Conservation (phyloP, 1,140 invertebrate species). For the Drosophila persimilis region DNA sequence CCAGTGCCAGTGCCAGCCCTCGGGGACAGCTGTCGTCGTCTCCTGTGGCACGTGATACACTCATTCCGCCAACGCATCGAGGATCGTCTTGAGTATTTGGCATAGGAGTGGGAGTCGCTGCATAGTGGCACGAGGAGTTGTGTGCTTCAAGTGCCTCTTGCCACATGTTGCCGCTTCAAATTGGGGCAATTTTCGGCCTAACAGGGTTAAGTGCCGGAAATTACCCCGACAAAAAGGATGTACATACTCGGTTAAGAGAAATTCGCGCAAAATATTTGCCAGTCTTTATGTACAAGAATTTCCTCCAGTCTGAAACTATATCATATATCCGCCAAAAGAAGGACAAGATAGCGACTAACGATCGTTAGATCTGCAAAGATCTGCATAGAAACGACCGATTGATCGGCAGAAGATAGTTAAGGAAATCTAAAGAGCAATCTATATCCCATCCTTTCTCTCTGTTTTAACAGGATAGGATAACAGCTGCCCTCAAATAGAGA, state of each 20-base stretch:
- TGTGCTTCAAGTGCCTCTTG: constrained; percentile 37
- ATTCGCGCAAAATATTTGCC: constrained; percentile 3
- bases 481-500: too few relatives aligned
- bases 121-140: constrained; percentile 1
- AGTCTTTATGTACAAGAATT: not conserved
- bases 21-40: constrained; percentile 65
- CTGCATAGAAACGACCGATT: not conserved
- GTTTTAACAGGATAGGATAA: too few relatives aligned
- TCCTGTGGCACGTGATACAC: constrained; percentile 30
- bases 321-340: too few relatives aligned
- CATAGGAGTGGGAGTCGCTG: constrained; percentile 6
- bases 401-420: too few relatives aligned
- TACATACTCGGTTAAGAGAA: not conserved
- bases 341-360: too few relatives aligned
- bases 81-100: not conserved
- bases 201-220: constrained; percentile 74
- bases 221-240: constrained; percentile 1
- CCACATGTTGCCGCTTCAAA: constrained; percentile 52
- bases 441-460: too few relatives aligned
- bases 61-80: constrained; percentile 31
- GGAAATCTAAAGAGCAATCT: too few relatives aligned
- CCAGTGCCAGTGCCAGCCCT: constrained; percentile 11
- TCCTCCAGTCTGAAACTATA: too few relatives aligned
- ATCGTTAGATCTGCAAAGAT: not conserved
- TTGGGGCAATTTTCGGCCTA: constrained; percentile 40